These are phyloP conservation scores for Myiotriccus ornatus DNA, from an alignment of 2,797 vertebrate genomes.

Conservation along the genomic window DNA sequence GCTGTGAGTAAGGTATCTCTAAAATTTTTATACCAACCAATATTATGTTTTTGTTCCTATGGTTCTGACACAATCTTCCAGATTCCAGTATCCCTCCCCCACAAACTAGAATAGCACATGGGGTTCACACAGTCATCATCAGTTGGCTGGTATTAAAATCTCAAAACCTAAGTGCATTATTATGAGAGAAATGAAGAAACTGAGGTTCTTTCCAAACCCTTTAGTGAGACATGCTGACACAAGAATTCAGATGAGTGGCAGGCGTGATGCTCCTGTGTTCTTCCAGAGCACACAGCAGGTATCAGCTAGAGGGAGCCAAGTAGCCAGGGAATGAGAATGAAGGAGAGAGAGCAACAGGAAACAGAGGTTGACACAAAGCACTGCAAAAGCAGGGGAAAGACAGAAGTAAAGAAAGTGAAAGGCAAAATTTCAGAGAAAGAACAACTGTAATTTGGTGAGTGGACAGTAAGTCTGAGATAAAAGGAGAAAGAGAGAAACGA, in stretches of 20 bases:
- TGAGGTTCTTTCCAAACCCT: background rate
- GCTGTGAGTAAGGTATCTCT: background rate
- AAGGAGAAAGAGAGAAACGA: background rate
- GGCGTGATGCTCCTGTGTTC: background rate
- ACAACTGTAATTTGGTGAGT: background rate
- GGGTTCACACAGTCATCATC: background rate
- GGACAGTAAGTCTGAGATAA: background rate
- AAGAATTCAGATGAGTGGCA: background rate
- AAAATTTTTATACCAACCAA: background rate
- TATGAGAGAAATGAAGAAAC: background rate
- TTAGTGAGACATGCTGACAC: background rate
- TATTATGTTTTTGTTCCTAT: background rate
- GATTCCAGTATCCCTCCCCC: background rate
- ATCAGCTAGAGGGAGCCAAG: background rate
- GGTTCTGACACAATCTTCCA: background rate
- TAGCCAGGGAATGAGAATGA: background rate
- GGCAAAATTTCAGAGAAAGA: background rate
- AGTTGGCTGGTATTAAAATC: background rate
- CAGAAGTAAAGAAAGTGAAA: background rate
- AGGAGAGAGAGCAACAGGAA: background rate
- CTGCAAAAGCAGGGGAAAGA: background rate
- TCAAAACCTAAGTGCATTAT: background rate
- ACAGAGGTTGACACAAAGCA: background rate
- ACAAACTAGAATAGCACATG: background rate
- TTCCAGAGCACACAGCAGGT: background rate